Evolutionary conservation across 1,140 invertebrate species (phyloP), one percentile per base, ranked within the genome.

Genomic region (Polyergus mexicanus): DNA sequence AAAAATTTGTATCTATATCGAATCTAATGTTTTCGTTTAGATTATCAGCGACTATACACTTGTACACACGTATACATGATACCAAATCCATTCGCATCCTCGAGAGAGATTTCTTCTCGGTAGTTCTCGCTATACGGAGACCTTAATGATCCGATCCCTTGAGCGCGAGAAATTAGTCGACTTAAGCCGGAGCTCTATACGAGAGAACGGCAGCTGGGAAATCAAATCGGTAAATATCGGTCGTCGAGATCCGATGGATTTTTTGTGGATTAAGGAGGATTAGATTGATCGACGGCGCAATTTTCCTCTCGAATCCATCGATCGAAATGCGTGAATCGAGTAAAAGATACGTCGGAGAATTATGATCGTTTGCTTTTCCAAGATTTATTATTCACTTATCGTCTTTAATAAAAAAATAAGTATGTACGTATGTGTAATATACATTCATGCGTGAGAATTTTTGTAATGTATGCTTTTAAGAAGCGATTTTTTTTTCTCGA

Each of bases 121-220:
- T 28, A 47, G 41, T 62, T 78, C 60, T 25, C 44, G 63, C 77
- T 58, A 41, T 38, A 47, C 62, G 51, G 65, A 16, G 10, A 80
- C 63, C 77, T 80, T 80, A 80, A 80, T 80, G 77, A 80, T 80
- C 77, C 77, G 47, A 68, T 44, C 47, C 68, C 35, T 80, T 63
- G 77, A 80, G 58, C 63, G 77, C 65, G 77, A 80, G 77, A 80
- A 80, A 80, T 80, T 80, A 80, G 77, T 80, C 77, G 77, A 80
- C 77, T 80, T 80, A 80, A 80, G 77, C 77, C 77, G 65, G 63
- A 16, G 63, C 63, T 80, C 77, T 80, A n/a, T 80, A 63, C 47
- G 63, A 80, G 32, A 32, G 47, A 28, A 78, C 62, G 63, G 13
- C 28, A n/a, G 38, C 56, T 83, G 68, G 47, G 54, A 62, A 62